phyloP scores from a whole-genome alignment of 2,113 vertebrate species.

The Nothocercus nigrocapillus region DNA sequence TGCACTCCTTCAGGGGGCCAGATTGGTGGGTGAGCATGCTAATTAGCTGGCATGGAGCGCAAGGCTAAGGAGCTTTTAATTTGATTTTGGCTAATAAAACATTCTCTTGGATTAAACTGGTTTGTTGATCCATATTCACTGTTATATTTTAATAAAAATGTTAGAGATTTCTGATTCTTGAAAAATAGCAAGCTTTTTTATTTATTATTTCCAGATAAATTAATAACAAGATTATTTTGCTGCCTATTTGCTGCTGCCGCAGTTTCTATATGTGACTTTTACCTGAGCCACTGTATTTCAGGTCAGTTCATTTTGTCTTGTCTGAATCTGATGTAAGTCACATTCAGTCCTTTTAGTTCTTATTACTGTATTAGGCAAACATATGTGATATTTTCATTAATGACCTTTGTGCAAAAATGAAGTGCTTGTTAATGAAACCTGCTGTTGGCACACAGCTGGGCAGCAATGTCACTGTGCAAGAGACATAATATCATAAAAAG shows the following conservation, averaged over 20 bases:
- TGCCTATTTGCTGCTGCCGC: background rate
- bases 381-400: background rate
- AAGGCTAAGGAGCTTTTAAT: background rate
- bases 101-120: background rate
- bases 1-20: background rate
- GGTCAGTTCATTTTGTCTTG: background rate
- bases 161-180: background rate
- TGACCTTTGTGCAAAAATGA: background rate
- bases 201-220: constrained; percentile 12
- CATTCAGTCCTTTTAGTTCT: background rate
- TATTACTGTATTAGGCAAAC: background rate
- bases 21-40: background rate
- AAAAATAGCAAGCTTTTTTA: background rate
- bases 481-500: background rate
- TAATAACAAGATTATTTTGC: background rate
- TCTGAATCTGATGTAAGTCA: background rate
- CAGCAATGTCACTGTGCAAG: background rate
- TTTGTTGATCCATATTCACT: background rate
- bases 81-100: background rate
- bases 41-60: background rate
- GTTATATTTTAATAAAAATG: background rate
- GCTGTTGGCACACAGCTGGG: constrained; percentile 4
- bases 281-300: background rate
- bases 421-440: constrained; percentile 33
- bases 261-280: background rate